These are phyloP conservation scores for Orgyia antiqua DNA, from an alignment of 2,888 invertebrate species.

Conservation along the genomic window DNA sequence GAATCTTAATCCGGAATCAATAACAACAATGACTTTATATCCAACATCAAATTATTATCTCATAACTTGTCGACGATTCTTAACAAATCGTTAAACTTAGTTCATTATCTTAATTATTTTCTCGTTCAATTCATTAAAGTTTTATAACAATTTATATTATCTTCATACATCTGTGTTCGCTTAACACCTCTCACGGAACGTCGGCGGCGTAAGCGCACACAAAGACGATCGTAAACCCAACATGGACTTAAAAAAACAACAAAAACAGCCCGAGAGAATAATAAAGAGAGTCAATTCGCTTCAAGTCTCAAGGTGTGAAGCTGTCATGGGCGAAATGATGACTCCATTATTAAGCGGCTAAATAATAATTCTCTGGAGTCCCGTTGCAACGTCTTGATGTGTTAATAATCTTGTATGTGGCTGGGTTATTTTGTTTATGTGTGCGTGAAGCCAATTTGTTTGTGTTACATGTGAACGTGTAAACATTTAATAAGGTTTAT, in stretches of 20 bases:
- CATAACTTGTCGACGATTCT: constrained; percentile 23
- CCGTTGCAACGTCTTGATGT: constrained; percentile 50
- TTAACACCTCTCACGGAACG: constrained; percentile 59
- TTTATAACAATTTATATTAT: constrained; percentile 49
- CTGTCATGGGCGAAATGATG: constrained; percentile 73
- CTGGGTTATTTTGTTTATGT: constrained; percentile 30
- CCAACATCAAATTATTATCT: constrained; percentile 27
- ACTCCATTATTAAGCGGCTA: constrained; percentile 72
- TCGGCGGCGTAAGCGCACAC: constrained; percentile 37
- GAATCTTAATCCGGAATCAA: constrained; percentile 27
- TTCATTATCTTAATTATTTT: constrained; percentile 57
- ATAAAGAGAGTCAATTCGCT: constrained; percentile 68
- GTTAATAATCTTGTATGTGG: constrained; percentile 49
- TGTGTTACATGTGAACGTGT: too few relatives aligned
- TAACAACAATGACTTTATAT: constrained; percentile 28
- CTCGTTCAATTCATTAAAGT: constrained; percentile 51
- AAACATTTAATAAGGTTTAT: too few relatives aligned
- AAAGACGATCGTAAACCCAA: constrained; percentile 62
- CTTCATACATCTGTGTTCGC: constrained; percentile 53
- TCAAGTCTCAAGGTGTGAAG: constrained; percentile 70
- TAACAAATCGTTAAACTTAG: constrained; percentile 36
- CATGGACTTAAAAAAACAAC: constrained; percentile 34
- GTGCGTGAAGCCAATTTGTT: constrained; percentile 8
- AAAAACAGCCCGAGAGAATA: constrained; percentile 38
- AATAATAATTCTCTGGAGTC: constrained; percentile 59